Evolutionary conservation across 2,113 vertebrate species (phyloP), one percentile per base, ranked within the genome.

Genomic region (Ptilorrhoa leucosticta): DNA sequence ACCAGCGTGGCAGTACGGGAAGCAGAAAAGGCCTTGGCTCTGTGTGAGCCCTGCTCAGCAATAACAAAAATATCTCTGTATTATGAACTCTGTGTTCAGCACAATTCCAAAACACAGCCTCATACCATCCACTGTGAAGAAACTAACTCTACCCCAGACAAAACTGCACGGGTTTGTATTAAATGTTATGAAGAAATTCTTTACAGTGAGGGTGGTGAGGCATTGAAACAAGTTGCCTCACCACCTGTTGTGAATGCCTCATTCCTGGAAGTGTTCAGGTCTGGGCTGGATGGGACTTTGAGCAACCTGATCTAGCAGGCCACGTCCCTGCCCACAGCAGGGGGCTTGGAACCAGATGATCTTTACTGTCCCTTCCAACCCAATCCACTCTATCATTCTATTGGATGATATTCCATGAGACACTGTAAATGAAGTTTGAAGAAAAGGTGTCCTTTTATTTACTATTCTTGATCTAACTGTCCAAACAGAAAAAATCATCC

Each of bases 321-420:
- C 0, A 0, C 20, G 30, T 48, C 50, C 24, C 44, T 57, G 13
- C 35, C 19, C 15, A 10, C 0, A 2, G 40, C 19, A 65, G 24
- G 10, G 19, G 10, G 8, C 0, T 9, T n/a, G 16, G 20, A n/a
- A 57, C 7, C 30, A 26, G 11, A 24, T 30, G 13, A 57, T n/a
- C 15, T 40, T 48, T 30, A 42, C 40, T 35, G 24, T 40, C 35
- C 10, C 10, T 48, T 65, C 35, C 15, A 65, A 76, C 16, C 8
- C 35, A 50, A 35, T 30, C 20, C 20, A 35, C 35, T 57, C 50
- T n/a, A 16, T 65, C 15, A 48, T 65, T 75, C 35, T 42, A 44
- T 42, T n/a, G n/a, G 42, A 24, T 76, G 66, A 24, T 13, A 14
- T 57, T 30, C 24, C 16, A 35, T 13, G 35, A 76, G 20, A 57